Percentiles rank a stretch among this genome's conserved stretches.
Conservation (phyloP, 2,888 invertebrate genomes). For the Dinocampus coccinellae region DNA sequence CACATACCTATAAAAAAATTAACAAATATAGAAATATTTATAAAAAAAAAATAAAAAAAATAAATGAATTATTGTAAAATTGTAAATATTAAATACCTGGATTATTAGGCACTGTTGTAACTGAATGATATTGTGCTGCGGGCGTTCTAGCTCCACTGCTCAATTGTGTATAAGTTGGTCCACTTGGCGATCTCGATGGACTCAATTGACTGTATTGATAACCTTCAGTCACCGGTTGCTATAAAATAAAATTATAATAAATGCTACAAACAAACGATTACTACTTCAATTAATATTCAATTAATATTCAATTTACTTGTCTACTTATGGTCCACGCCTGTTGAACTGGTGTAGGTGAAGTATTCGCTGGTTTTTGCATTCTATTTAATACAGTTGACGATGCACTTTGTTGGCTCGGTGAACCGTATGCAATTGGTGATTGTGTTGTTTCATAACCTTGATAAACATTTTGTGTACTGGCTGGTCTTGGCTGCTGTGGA, state of each 20-base stretch:
- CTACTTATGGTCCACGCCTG: constrained; percentile 75
- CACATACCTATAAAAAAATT: constrained; percentile 76
- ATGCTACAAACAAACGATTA: no score
- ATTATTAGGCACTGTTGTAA: constrained; percentile 69
- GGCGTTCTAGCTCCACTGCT: constrained; percentile 77
- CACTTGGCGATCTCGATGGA: constrained; percentile 86
- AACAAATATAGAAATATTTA: no score
- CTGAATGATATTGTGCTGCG: constrained; percentile 71
- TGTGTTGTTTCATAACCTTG: constrained; percentile 82
- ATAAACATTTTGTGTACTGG: constrained; percentile 80
- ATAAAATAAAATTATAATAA: constrained; percentile 44
- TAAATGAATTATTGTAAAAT: no score
- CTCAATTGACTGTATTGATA: constrained; percentile 82
- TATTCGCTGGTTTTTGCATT: constrained; percentile 78
- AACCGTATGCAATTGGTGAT: constrained; percentile 78
- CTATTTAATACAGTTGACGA: constrained; percentile 76
- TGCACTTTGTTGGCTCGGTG: constrained; percentile 75
- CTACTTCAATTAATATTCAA: constrained; percentile 5
- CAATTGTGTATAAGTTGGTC: constrained; percentile 85
- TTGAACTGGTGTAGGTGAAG: constrained; percentile 80
- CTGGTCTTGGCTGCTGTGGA: constrained; percentile 75
- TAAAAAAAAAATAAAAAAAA: no score
- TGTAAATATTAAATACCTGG: constrained; percentile 55
- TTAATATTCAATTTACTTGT: constrained; percentile 68
- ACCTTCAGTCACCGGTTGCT: constrained; percentile 78